Evolutionary conservation across 92 coral and sea anemone genomes (phyloP).

Genomic region (Nematostella vectensis): DNA sequence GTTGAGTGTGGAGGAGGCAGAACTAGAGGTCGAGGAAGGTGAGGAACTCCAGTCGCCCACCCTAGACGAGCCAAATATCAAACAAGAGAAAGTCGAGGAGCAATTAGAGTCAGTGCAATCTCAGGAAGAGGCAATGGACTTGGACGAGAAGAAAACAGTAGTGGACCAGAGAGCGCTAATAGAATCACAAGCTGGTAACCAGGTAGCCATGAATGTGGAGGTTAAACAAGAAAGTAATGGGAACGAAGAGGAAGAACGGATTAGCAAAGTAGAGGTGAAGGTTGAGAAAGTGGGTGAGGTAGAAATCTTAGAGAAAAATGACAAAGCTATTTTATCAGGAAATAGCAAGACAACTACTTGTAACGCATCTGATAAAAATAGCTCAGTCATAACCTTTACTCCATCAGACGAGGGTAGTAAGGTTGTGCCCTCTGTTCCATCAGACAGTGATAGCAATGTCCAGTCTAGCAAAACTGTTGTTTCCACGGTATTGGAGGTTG

Average conservation of each 20-base stretch:
- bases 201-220: no score
- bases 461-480: no score
- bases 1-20: conserved; percentile 29
- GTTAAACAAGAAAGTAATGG: not conserved
- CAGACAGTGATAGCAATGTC: no score
- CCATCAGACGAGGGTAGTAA: no score
- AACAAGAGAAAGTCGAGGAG: conserved; percentile 5
- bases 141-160: not conserved
- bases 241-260: not conserved
- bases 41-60: conserved; percentile 18
- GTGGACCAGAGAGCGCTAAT: not conserved
- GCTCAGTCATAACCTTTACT: no score
- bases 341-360: no score
- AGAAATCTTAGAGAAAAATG: not conserved
- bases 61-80: conserved; percentile 7
- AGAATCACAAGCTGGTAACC: not conserved
- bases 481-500: no score
- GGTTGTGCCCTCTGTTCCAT: no score
- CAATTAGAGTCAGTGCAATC: conserved; percentile 8
- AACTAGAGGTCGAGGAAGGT: conserved; percentile 11
- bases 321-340: no score
- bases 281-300: not conserved
- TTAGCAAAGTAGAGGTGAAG: not conserved
- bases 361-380: no score
- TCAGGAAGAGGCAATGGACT: not conserved